Evolutionary conservation across 2,888 invertebrate genomes (phyloP), one percentile per base, ranked within the genome.

Genomic region (Microctonus hyperodae): DNA sequence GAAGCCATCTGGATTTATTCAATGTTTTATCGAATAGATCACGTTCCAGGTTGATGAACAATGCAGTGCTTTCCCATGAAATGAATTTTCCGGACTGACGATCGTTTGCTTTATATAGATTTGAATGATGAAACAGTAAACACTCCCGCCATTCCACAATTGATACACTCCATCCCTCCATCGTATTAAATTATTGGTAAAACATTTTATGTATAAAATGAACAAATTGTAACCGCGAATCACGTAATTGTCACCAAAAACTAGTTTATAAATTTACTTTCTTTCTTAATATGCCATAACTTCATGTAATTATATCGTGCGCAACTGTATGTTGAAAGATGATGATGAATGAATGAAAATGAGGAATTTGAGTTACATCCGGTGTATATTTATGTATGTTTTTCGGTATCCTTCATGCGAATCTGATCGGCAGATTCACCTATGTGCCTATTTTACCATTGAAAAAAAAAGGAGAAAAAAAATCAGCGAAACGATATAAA

Each of bases 21-120:
- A 55, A 64, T 69, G 59, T 55, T 48, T 65, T 60, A 57, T 31
- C 23, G 33, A 44, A 37, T 67, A 33, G 53, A 67, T 63, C 58
- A 58, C 56, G 57, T 67, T 33, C 50, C 53, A 56, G 37, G 33
- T 58, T 58, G 59, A 65, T 55, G 37, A 63, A 40, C 53, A 48
- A 48, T 20, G 37, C 48, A 56, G 58, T 58, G 61, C 79, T 80
- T 79, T 79, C 76, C 74, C 75, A 73, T 72, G 75, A 79, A 81
- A 78, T 81, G 81, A 81, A 74, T 77, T 70, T 67, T 67, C 64
- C 69, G 70, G 70, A 60, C 44, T 64, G 64, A 64, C 68, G 67
- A 67, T 73, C 55, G 55, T 74, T 72, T 76, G 74, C 75, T 83
- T 83, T 83, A 83, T 83, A 83, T 81, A 69, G 78, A 80, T 75